These are phyloP conservation scores for Sardinella longiceps DNA, from an alignment of 2,797 vertebrate genomes.

Conservation along the genomic window DNA sequence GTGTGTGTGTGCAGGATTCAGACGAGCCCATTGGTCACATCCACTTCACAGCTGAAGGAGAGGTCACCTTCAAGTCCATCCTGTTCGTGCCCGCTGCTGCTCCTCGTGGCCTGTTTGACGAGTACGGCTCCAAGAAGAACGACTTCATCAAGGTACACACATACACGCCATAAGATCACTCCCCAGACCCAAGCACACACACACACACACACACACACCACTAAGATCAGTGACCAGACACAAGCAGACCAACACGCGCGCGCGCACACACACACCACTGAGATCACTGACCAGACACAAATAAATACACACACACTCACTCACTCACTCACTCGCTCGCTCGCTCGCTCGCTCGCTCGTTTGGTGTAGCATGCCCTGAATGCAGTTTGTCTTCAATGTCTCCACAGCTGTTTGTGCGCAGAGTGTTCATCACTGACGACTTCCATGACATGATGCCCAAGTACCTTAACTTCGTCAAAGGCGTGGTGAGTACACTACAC, in stretches of 20 bases:
- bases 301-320: too few relatives aligned
- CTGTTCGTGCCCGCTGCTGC: conserved; percentile 91
- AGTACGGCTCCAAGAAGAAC: conserved; percentile 98
- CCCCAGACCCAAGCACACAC: too few relatives aligned
- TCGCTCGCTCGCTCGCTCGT: too few relatives aligned
- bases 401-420: conserved; percentile 76
- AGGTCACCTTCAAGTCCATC: conserved; percentile 98
- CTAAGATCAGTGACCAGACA: too few relatives aligned
- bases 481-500: conserved; percentile 89
- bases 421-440: conserved; percentile 98
- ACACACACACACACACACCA: neutral
- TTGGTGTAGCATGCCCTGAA: neutral
- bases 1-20: conserved; percentile 74
- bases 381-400: too few relatives aligned
- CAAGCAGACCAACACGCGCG: too few relatives aligned
- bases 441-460: conserved; percentile 99
- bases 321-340: too few relatives aligned
- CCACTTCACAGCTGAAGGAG: conserved; percentile 98
- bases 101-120: conserved; percentile 95
- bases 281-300: too few relatives aligned
- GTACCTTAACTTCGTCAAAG: conserved; percentile 96
- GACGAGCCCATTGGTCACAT: conserved; percentile 93
- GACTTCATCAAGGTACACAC: conserved; percentile 98
- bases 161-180: neutral
- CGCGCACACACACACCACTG: too few relatives aligned